These are phyloP conservation scores for Lasioglossum calceatum DNA, from an alignment of 2,888 invertebrate genomes.

Conservation along the genomic window DNA sequence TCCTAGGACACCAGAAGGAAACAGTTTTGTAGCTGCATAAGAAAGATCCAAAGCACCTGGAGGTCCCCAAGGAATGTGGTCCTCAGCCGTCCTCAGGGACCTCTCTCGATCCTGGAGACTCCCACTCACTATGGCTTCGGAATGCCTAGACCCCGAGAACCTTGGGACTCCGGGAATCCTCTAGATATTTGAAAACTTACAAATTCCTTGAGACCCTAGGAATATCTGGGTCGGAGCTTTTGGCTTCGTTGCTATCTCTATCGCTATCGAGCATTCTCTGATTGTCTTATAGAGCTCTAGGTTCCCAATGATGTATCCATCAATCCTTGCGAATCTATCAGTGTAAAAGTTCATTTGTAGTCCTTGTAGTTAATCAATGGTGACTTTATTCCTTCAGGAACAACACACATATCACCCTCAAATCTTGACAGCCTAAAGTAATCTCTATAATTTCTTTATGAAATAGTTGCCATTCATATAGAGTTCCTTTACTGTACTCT, in stretches of 20 bases:
- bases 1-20: neutral
- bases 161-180: constrained; percentile 9
- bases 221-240: neutral
- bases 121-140: neutral
- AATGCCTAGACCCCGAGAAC: constrained; percentile 3
- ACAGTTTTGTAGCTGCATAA: neutral
- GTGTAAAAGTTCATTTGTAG: neutral
- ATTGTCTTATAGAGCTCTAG: neutral
- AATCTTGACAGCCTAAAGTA: neutral
- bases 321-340: neutral
- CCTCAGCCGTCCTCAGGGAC: neutral
- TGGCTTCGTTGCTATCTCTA: neutral
- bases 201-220: neutral
- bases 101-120: neutral
- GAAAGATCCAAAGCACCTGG: neutral
- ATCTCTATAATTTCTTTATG: too few species aligned
- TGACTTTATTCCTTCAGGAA: neutral
- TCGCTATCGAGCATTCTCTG: neutral
- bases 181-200: neutral
- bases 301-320: neutral
- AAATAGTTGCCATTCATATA: neutral
- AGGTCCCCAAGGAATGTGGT: neutral
- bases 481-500: neutral
- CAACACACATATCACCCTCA: neutral
- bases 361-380: neutral